These are phyloP conservation scores for Pholis gunnellus DNA, from an alignment of 2,113 vertebrate genomes.

Conservation along the genomic window DNA sequence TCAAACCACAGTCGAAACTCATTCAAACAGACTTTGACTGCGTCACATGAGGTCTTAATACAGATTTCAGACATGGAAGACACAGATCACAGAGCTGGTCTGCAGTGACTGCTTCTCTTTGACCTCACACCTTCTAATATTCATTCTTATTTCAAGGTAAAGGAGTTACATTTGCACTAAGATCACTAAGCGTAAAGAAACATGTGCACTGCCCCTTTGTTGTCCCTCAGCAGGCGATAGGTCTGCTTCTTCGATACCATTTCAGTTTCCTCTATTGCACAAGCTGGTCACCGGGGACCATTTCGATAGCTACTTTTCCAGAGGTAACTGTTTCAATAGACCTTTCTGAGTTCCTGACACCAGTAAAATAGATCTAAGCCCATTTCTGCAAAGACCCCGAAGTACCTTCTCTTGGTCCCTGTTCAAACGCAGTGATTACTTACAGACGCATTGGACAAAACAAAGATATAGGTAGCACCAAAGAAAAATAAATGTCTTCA, in stretches of 20 bases:
- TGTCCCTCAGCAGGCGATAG: slow-evolving; percentile 6
- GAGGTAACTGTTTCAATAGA: slow-evolving; percentile 46
- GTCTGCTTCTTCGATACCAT: slow-evolving; percentile 46
- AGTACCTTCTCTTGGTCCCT: slow-evolving; percentile 48
- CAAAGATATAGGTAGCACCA: slow-evolving; percentile 59
- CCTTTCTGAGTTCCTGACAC: slow-evolving; percentile 50
- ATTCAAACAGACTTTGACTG: slow-evolving; percentile 28
- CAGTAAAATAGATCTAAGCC: slow-evolving; percentile 54
- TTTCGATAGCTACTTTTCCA: slow-evolving; percentile 54
- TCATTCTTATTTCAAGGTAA: slow-evolving; percentile 22
- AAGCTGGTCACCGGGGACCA: slow-evolving; percentile 38
- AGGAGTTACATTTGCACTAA: not conserved
- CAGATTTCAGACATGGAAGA: slow-evolving; percentile 36
- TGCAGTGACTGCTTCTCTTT: not conserved
- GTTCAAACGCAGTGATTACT: slow-evolving; percentile 53
- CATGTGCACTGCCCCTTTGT: slow-evolving; percentile 9
- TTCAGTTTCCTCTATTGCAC: slow-evolving; percentile 36
- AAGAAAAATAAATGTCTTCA: slow-evolving; percentile 57
- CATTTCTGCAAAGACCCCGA: slow-evolving; percentile 42
- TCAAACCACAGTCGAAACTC: slow-evolving; percentile 58
- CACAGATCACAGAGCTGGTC: slow-evolving; percentile 7
- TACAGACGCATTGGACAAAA: slow-evolving; percentile 40
- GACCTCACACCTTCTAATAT: slow-evolving; percentile 13
- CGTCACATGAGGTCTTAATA: slow-evolving; percentile 6
- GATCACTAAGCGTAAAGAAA: slow-evolving; percentile 12